Evolutionary conservation across 2,113 vertebrate genomes (phyloP).

Genomic region (Caretta caretta): DNA sequence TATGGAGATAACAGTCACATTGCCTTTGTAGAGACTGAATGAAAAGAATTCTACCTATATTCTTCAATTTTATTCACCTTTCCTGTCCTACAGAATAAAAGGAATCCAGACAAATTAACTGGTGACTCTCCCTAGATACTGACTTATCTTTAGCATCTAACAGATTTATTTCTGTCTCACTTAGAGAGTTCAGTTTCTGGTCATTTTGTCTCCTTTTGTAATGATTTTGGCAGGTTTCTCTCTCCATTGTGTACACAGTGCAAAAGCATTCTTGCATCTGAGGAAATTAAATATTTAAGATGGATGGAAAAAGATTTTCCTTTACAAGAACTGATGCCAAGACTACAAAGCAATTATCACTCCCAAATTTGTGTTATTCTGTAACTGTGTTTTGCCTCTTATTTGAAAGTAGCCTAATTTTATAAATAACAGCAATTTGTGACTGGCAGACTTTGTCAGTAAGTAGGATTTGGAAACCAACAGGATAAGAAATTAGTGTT

Average conservation of each 20-base stretch:
- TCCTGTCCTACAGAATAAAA: background rate
- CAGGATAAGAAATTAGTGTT: background rate
- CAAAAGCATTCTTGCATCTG: slow-evolving; percentile 8
- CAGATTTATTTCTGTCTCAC: slow-evolving; percentile 45
- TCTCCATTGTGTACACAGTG: slow-evolving; percentile 8
- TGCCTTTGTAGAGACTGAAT: background rate
- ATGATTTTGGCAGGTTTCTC: slow-evolving; percentile 55
- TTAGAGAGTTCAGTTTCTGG: slow-evolving; percentile 56
- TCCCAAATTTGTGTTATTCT: slow-evolving; percentile 5
- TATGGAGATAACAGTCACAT: background rate
- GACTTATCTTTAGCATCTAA: slow-evolving; percentile 28
- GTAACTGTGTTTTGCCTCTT: background rate
- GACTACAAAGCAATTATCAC: slow-evolving; percentile 4
- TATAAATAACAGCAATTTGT: background rate
- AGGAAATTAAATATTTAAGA: slow-evolving; percentile 18
- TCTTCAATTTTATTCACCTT: background rate
- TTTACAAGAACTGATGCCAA: background rate
- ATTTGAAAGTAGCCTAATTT: background rate
- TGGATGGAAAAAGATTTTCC: background rate
- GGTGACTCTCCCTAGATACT: background rate
- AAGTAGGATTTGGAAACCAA: background rate
- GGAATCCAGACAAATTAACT: slow-evolving; percentile 25
- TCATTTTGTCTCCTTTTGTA: slow-evolving; percentile 28
- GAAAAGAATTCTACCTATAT: background rate
- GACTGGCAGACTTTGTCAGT: background rate